A percentile compares a stretch with the other conserved stretches of the same genome.
These are phyloP conservation scores for Drosophila bocqueti DNA, from an alignment of 1,140 invertebrate genomes.

Conservation along the genomic window DNA sequence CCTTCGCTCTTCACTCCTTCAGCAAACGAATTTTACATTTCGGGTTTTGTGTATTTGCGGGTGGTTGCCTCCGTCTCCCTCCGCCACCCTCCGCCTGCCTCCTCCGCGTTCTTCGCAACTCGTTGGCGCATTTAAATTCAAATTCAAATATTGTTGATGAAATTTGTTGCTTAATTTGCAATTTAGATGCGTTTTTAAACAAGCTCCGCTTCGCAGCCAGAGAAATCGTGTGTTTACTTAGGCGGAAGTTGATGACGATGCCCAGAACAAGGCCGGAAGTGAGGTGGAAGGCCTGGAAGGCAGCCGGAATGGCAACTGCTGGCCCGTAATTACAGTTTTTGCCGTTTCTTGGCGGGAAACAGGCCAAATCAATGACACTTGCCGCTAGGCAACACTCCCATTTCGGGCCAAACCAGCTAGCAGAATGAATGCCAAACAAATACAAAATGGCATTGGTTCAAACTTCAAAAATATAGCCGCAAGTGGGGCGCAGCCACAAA, in stretches of 20 bases:
- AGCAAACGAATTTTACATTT: conserved; percentile 81
- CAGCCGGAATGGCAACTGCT: conserved; percentile 19
- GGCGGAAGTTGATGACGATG: conserved; percentile 62
- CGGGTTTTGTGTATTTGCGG: conserved; percentile 67
- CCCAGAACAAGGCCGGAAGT: background rate
- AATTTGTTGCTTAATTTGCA: conserved; percentile 84
- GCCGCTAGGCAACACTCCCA: conserved; percentile 40
- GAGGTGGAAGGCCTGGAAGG: conserved; percentile 4
- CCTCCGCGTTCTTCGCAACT: conserved; percentile 40
- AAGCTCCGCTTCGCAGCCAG: conserved; percentile 52
- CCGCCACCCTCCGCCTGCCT: background rate
- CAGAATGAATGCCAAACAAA: conserved; percentile 23
- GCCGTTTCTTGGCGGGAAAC: background rate
- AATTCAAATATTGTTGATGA: conserved; percentile 84
- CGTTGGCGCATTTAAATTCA: conserved; percentile 82
- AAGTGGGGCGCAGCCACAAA: conserved; percentile 61
- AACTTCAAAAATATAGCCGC: conserved; percentile 76
- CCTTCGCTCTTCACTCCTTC: conserved; percentile 27
- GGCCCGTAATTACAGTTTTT: conserved; percentile 43
- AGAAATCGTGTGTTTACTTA: conserved; percentile 82
- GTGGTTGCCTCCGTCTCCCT: conserved; percentile 23
- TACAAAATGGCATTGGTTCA: conserved; percentile 10
- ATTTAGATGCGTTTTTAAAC: conserved; percentile 83
- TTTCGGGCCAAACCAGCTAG: background rate
- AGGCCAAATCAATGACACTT: conserved; percentile 27